Evolutionary conservation across 2,797 vertebrate genomes (phyloP).

Genomic region (Acanthiza pusilla): DNA sequence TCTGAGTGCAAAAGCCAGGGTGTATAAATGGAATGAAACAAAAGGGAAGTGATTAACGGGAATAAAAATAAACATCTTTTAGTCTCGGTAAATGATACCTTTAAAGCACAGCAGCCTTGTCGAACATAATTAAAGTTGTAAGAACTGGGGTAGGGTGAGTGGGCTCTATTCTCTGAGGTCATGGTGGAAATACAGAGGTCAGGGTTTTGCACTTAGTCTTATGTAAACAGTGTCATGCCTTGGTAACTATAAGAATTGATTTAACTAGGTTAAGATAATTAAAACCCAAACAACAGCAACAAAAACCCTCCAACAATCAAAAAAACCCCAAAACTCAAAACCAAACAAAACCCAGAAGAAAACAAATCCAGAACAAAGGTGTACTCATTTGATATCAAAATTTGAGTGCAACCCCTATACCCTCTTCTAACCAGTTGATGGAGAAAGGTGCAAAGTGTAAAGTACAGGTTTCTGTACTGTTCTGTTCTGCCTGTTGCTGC

Average conservation of each 20-base stretch:
- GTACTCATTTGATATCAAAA: neutral
- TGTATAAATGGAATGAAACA: neutral
- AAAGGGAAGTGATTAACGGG: conserved; percentile 14
- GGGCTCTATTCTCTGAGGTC: conserved; percentile 65
- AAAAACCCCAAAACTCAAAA: no score
- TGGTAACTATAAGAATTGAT: conserved; percentile 57
- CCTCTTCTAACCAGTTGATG: neutral
- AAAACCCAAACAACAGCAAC: neutral
- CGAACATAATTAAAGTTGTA: conserved; percentile 55
- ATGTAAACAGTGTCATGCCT: conserved; percentile 72
- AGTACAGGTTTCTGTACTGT: neutral
- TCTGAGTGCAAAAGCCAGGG: neutral
- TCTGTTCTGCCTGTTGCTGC: neutral
- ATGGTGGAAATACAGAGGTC: conserved; percentile 67
- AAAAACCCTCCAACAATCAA: neutral
- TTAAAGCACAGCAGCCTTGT: conserved; percentile 37
- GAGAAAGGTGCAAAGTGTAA: neutral
- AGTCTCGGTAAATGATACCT: conserved; percentile 45
- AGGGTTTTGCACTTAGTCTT: conserved; percentile 73
- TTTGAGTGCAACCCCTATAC: neutral
- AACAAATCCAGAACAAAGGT: neutral
- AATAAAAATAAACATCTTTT: conserved; percentile 64
- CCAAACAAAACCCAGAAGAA: neutral
- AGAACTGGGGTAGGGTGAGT: conserved; percentile 48
- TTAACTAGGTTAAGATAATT: conserved; percentile 40